phyloP scores from a whole-genome alignment of 2,888 invertebrate species.

The Hyppa rectilinea region DNA sequence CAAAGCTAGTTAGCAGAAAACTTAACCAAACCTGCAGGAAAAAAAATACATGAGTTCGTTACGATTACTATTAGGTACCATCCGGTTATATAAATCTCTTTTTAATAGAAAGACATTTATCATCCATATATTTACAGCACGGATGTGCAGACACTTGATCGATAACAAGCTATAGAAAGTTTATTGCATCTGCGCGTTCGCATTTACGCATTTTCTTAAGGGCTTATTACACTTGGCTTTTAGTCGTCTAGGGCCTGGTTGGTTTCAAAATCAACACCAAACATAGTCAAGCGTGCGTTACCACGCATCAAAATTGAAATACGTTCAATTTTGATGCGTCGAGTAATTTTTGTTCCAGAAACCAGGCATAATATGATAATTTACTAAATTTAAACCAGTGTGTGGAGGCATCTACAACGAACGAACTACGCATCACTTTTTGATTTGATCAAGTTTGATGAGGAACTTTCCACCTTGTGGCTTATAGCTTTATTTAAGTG shows the following conservation, averaged over 20 bases:
- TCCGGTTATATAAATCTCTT: conserved; percentile 44
- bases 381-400: not conserved
- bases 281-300: not conserved
- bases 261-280: not conserved
- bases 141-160: conserved; percentile 46
- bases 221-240: not conserved
- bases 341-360: not conserved
- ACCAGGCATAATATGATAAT: not conserved
- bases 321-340: not conserved
- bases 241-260: no score
- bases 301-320: not conserved
- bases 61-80: conserved; percentile 28
- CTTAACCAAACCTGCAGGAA: not conserved
- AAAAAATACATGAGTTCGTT: conserved; percentile 37
- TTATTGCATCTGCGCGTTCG: conserved; percentile 38
- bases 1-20: conserved; percentile 11
- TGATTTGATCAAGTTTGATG: no score
- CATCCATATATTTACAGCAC: conserved; percentile 41
- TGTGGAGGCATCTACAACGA: not conserved
- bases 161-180: conserved; percentile 51
- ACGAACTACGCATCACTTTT: not conserved
- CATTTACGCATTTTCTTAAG: conserved; percentile 36
- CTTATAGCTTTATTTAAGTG: not conserved
- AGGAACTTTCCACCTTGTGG: not conserved
- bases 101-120: conserved; percentile 50